These are phyloP conservation scores for Andrena bucephala DNA, from an alignment of 2,888 invertebrate species.

Conservation along the genomic window DNA sequence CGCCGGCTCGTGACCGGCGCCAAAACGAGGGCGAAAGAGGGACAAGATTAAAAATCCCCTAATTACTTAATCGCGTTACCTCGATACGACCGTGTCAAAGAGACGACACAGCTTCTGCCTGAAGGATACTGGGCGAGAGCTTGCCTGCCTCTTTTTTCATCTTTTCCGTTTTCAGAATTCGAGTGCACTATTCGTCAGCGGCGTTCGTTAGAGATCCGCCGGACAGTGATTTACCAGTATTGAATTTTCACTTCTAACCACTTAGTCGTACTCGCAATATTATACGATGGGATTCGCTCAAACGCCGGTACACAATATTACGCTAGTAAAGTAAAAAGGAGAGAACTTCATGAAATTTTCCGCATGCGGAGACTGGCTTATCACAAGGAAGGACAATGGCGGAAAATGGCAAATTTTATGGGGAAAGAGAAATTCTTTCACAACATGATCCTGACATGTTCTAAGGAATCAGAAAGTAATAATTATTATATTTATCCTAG, in stretches of 20 bases:
- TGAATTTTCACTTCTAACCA: conserved; percentile 5
- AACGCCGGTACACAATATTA: neutral
- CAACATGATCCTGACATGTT: too few species aligned
- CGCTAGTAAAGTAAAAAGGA: neutral
- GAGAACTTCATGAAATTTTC: neutral
- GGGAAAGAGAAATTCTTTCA: too few species aligned
- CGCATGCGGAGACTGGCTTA: too few species aligned
- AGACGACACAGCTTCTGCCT: conserved; percentile 47
- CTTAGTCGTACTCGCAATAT: conserved; percentile 7
- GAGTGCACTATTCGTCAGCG: conserved; percentile 43
- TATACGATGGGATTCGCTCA: neutral
- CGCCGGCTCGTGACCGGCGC: conserved; percentile 76
- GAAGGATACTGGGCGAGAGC: conserved; percentile 24
- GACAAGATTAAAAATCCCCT: conserved; percentile 82
- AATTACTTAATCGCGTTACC: conserved; percentile 84
- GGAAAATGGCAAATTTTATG: too few species aligned
- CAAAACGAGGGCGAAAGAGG: conserved; percentile 74
- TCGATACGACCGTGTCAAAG: conserved; percentile 80
- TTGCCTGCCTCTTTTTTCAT: neutral
- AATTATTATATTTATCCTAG: too few species aligned
- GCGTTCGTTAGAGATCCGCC: conserved; percentile 24
- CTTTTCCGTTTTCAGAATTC: conserved; percentile 22
- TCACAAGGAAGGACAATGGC: too few species aligned
- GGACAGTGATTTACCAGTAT: conserved; percentile 7
- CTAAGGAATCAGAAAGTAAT: too few species aligned